phyloP scores from a whole-genome alignment of 2,888 invertebrate genomes.

The Vanessa cardui region DNA sequence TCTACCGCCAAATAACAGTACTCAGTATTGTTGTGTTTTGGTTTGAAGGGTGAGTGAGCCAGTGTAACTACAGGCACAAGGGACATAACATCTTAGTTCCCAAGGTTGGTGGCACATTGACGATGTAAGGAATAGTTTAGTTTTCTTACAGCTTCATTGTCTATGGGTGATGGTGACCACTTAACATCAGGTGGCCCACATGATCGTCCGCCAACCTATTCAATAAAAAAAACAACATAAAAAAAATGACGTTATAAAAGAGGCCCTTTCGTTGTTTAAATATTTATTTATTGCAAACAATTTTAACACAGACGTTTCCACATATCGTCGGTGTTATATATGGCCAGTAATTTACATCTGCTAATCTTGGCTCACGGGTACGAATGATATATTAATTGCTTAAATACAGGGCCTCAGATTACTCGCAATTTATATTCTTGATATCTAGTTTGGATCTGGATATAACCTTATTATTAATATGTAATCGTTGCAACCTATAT shows the following conservation, averaged over 20 bases:
- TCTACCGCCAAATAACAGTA: too few species aligned
- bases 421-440: constrained; percentile 29
- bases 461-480: constrained; percentile 28
- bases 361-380: constrained; percentile 32
- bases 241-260: constrained; percentile 1
- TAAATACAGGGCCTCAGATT: constrained; percentile 35
- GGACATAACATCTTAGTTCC: too few species aligned
- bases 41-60: too few species aligned
- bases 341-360: constrained; percentile 34
- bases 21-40: too few species aligned
- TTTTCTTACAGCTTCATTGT: too few species aligned
- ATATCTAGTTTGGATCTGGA: constrained; percentile 31
- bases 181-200: too few species aligned
- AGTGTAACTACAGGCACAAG: too few species aligned
- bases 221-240: not conserved
- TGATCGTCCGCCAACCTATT: too few species aligned
- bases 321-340: constrained; percentile 14
- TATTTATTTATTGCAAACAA: constrained; percentile 9
- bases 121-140: too few species aligned
- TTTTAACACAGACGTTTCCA: constrained; percentile 23
- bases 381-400: constrained; percentile 39
- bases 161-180: too few species aligned
- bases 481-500: constrained; percentile 22
- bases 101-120: too few species aligned
- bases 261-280: not conserved